A percentile compares a stretch with the other conserved stretches of the same genome.
Conservation (phyloP, 2,888 invertebrate genomes). For the Leptarthrus brevirostris region DNA sequence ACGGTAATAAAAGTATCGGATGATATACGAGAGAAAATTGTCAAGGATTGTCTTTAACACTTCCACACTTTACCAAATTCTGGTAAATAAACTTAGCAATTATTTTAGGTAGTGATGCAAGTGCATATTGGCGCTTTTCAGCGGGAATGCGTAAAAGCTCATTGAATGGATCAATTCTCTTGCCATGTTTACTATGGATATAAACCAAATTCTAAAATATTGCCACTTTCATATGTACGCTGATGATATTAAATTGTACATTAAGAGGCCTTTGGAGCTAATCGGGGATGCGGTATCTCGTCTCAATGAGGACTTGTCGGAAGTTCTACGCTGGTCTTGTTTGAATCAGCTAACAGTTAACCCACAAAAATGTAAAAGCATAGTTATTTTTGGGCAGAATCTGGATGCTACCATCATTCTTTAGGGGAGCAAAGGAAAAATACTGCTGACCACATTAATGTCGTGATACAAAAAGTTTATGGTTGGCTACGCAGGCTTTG, state of each 20-base stretch:
- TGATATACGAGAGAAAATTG: no score
- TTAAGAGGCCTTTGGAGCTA: background rate
- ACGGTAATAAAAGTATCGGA: no score
- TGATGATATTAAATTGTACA: background rate
- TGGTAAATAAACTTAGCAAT: no score
- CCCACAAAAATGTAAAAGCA: no score
- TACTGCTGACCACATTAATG: no score
- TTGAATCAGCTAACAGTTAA: background rate
- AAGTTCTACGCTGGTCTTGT: background rate
- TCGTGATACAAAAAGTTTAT: background rate
- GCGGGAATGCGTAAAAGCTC: background rate
- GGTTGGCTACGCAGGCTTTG: background rate
- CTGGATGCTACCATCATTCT: no score
- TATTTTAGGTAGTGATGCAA: no score
- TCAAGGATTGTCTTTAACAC: no score
- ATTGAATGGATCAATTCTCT: background rate
- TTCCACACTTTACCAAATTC: no score
- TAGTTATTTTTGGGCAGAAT: no score
- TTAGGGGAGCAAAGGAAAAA: no score
- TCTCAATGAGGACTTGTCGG: background rate
- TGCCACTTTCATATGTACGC: background rate
- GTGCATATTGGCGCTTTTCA: no score
- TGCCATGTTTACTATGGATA: background rate
- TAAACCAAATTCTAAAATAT: background rate
- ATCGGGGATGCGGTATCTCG: background rate